Conservation (phyloP, 2,888 invertebrate genomes). For the Parnassius smintheus region DNA sequence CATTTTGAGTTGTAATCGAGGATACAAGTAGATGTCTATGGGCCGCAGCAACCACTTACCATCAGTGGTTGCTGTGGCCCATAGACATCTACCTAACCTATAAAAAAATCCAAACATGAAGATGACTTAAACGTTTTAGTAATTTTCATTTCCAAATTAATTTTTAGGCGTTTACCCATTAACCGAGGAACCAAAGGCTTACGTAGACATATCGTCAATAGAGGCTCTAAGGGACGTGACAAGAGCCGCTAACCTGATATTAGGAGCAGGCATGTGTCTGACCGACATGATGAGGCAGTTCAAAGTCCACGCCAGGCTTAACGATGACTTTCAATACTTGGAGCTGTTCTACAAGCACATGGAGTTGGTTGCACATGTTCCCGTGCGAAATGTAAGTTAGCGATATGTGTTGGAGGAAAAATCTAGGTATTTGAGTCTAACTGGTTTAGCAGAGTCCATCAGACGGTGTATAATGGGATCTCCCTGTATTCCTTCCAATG, state of each 20-base stretch:
- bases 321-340: constrained; percentile 81
- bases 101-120: too few species aligned
- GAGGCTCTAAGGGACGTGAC: constrained; percentile 65
- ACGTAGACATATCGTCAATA: constrained; percentile 83
- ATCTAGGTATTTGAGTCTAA: too few species aligned
- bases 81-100: too few species aligned
- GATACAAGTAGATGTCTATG: too few species aligned
- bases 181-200: constrained; percentile 62
- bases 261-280: constrained; percentile 82
- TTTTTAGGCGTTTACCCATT: constrained; percentile 71
- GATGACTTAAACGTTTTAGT: not conserved
- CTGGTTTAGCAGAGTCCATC: too few species aligned
- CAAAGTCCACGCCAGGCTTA: constrained; percentile 50
- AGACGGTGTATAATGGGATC: too few species aligned
- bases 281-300: constrained; percentile 78
- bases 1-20: too few species aligned
- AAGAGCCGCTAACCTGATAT: constrained; percentile 61
- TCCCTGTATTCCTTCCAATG: too few species aligned
- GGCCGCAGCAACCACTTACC: too few species aligned
- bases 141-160: not conserved
- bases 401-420: too few species aligned
- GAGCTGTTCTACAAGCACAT: constrained; percentile 82
- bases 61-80: too few species aligned
- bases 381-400: constrained; percentile 86
- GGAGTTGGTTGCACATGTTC: constrained; percentile 85